Evolutionary conservation across 1,140 invertebrate species (phyloP), one percentile per base, ranked within the genome.

Genomic region (Branchinecta lindahli): DNA sequence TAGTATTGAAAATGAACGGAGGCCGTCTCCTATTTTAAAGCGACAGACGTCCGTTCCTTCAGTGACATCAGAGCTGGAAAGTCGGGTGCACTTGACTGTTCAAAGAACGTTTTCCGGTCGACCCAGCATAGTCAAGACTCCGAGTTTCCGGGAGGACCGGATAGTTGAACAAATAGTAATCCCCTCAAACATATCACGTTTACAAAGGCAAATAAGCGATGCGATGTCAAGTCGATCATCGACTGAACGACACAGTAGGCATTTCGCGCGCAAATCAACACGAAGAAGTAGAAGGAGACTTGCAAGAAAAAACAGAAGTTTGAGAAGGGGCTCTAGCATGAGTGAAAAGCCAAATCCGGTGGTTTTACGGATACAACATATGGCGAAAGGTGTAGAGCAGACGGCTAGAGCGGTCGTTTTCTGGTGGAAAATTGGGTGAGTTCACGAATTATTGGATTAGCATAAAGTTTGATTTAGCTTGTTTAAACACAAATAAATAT

Each of bases 41-140:
- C 52, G 52, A 4, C 52, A 61, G 52, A 15, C 52, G 6, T 61
- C 52, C 52, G 52, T 61, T 12, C 12, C 12, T 2, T 61, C 52
- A 61, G 12, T 20, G 12, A 61, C 52, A 1, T 61, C 52, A 12
- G 52, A 61, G 12, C 52, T 6, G 18, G 52, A 61, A 15, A 20
- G 12, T 15, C 12, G 18, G 18, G 6, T 15, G 12, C 52, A 61
- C 18, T 61, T 61, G 18, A 61, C 12, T 15, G 52, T 61, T 61
- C 52, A 61, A 61, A 61, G 52, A 61, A 61, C 52, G 52, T 15
- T 61, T 12, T 61, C 52, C 18, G 52, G 52, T 20, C 52, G 52
- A 6, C 6, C 52, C 18, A 61, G 52, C 52, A 61, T 61, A 15
- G 18, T 20, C 12, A 61, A 61, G 6, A 61, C 52, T 61, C 52